Evolutionary conservation across 2,888 invertebrate genomes (phyloP), one percentile per base, ranked within the genome.

Genomic region (Eulithis prunata): DNA sequence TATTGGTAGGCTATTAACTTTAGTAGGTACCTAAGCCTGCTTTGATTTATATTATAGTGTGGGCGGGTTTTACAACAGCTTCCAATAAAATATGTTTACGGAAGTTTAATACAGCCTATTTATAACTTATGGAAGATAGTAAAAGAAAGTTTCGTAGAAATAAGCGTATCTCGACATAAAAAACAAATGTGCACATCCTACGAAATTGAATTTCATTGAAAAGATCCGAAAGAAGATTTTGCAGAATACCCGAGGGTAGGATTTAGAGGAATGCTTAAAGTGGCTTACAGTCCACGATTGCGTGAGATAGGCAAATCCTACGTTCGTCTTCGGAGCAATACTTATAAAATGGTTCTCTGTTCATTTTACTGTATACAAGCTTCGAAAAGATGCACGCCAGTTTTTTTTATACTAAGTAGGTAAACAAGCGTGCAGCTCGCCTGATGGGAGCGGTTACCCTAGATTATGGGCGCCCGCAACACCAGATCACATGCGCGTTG

Each of bases 151-250:
- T 72, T 72, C 59, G 75, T 76, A 77, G 72, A 77, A 78, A 79
- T 77, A 76, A 72, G 72, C 72, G 73, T 70, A 66, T 74, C 71
- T 70, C 68, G 68, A 71, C 64, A 70, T 56, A 79, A 79, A 80
- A 81, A 83, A 81, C 76, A 82, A 85, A 84, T 82, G 82, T 78
- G 78, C 81, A 76, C 79, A 82, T 83, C 82, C 73, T 80, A 81
- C 78, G 79, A 88, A 89, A 90, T 89, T 88, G 88, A 89, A 89
- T 88, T 88, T 85, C 85, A 87, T 85, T 87, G 87, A 85, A 88
- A 82, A 87, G 84, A 89, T 87, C 79, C 85, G 78, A 81, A 82
- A 83, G 82, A 80, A 84, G 88, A 89, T 88, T 84, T 78, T 78
- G 75, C 78, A 79, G 78, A 74, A 84, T 82, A 80, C 84, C 79